Evolutionary conservation across 1,140 invertebrate genomes (phyloP).

Genomic region (Stenopsyche tienmushanensis): DNA sequence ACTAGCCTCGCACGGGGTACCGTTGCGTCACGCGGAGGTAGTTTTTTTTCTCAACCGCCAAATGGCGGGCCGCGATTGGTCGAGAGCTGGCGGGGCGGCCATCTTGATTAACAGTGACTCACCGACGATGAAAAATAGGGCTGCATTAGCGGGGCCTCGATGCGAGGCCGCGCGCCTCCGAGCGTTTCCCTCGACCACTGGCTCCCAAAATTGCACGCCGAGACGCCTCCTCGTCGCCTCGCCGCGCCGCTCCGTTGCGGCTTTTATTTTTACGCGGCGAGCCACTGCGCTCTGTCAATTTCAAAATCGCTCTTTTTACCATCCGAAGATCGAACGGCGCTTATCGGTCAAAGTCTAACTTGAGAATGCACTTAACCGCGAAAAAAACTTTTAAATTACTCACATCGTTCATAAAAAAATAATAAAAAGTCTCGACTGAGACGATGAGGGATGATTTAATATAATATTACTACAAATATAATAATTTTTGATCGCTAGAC

Average conservation of each 20-base stretch:
- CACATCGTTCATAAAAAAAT: too few species aligned
- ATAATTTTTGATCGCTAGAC: too few species aligned
- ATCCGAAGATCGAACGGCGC: neutral
- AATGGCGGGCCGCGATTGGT: constrained; percentile 49
- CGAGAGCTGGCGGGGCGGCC: constrained; percentile 54
- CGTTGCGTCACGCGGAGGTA: constrained; percentile 53
- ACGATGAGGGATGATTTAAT: too few species aligned
- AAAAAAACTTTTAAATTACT: too few species aligned
- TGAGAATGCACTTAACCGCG: too few species aligned
- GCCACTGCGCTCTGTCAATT: neutral
- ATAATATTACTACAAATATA: too few species aligned
- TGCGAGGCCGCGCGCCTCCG: constrained; percentile 57
- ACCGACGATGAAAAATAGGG: constrained; percentile 58
- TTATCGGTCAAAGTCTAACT: too few species aligned
- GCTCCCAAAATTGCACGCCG: neutral
- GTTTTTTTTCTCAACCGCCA: constrained; percentile 48
- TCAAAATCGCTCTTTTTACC: neutral
- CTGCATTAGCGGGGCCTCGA: constrained; percentile 53
- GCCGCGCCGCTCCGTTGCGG: too few species aligned
- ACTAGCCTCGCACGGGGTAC: constrained; percentile 56
- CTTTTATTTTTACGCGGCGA: too few species aligned
- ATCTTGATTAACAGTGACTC: constrained; percentile 58
- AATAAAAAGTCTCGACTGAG: too few species aligned
- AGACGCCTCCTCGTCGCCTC: too few species aligned
- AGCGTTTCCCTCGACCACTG: constrained; percentile 53